A percentile compares a stretch with the other conserved stretches of the same genome.
Conservation (phyloP, 2,888 invertebrate genomes). For the Drosophila suboccidentalis region DNA sequence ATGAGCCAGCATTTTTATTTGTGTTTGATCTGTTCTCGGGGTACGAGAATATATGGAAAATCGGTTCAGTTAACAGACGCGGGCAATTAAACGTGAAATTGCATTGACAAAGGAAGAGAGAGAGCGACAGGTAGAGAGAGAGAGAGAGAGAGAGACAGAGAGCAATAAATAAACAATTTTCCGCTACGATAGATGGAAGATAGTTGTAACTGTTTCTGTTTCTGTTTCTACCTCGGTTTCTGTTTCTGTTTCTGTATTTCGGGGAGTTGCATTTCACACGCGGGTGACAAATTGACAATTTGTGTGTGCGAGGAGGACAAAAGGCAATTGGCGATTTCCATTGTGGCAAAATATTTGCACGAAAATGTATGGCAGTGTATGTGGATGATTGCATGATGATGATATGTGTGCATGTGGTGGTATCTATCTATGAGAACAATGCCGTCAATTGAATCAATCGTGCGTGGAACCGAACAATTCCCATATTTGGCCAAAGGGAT, state of each 20-base stretch:
- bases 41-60: conserved; percentile 15
- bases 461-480: conserved; percentile 36
- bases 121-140: no score
- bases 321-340: conserved; percentile 30
- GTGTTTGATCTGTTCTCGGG: conserved; percentile 6
- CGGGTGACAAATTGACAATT: conserved; percentile 70
- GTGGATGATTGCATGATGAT: conserved; percentile 26
- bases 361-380: conserved; percentile 26
- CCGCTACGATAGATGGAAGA: no score
- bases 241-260: conserved; percentile 13
- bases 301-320: conserved; percentile 31
- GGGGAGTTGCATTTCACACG: conserved; percentile 51
- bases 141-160: no score
- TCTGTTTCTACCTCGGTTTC: conserved; percentile 14
- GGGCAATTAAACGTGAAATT: conserved; percentile 67
- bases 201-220: conserved; percentile 5
- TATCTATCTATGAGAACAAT: conserved; percentile 5
- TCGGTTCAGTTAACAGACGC: conserved; percentile 45
- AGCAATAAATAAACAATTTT: no score
- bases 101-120: conserved; percentile 27
- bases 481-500: conserved; percentile 8
- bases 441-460: conserved; percentile 50
- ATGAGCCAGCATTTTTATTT: conserved; percentile 36
- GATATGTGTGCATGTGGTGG: conserved; percentile 8
- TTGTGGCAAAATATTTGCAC: conserved; percentile 56